These are phyloP conservation scores for Aricia agestis DNA, from an alignment of 1,140 invertebrate genomes.

Conservation along the genomic window DNA sequence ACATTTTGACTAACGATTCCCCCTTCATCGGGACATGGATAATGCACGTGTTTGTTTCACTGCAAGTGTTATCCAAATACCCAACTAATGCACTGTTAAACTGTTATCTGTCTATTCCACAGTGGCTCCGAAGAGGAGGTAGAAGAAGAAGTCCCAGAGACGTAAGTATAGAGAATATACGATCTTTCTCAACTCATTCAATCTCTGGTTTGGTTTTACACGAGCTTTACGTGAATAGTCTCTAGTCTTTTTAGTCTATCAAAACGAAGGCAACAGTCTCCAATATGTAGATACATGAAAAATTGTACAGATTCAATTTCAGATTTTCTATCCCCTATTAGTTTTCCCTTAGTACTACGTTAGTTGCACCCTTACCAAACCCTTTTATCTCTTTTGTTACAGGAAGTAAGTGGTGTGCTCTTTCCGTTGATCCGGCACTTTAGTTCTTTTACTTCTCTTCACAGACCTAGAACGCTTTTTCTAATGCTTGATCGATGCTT, in stretches of 20 bases:
- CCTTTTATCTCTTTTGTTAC: slow-evolving; percentile 76
- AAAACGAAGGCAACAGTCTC: slow-evolving; percentile 35
- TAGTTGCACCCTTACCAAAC: slow-evolving; percentile 64
- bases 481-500: slow-evolving; percentile 57
- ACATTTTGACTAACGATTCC: slow-evolving; percentile 6
- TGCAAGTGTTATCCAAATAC: slow-evolving; percentile 14
- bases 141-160: slow-evolving; percentile 81
- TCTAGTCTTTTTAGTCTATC: slow-evolving; percentile 50
- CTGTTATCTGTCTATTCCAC: slow-evolving; percentile 43
- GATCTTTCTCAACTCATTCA: slow-evolving; percentile 5
- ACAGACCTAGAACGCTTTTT: slow-evolving; percentile 52
- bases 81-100: slow-evolving; percentile 22
- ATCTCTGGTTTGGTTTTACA: slow-evolving; percentile 54
- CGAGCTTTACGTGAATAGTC: slow-evolving; percentile 60
- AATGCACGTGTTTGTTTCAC: slow-evolving; percentile 15
- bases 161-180: slow-evolving; percentile 76
- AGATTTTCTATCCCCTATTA: slow-evolving; percentile 21
- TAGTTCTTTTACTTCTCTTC: slow-evolving; percentile 64
- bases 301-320: slow-evolving; percentile 30
- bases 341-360: slow-evolving; percentile 37
- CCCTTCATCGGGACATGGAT: neutral
- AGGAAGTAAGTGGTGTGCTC: slow-evolving; percentile 78
- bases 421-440: slow-evolving; percentile 66
- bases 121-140: slow-evolving; percentile 82
- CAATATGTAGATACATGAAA: slow-evolving; percentile 24